Evolutionary conservation across 2,113 vertebrate genomes (phyloP).

Genomic region (Haliaeetus leucogaster): DNA sequence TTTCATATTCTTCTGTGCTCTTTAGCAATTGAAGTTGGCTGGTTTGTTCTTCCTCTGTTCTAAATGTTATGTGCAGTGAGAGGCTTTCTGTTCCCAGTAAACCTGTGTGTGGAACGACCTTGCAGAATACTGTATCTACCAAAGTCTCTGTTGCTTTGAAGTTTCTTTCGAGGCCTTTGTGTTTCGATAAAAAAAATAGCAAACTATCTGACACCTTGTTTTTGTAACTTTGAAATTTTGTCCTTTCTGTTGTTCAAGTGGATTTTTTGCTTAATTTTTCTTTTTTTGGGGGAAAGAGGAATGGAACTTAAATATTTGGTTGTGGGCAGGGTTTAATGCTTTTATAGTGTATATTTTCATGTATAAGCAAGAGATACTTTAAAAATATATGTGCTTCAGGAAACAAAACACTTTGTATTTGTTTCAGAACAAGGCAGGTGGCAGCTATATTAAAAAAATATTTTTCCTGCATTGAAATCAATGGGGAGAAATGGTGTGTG

Average conservation of each 20-base stretch:
- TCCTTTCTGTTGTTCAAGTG: background rate
- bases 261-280: background rate
- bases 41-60: conserved; percentile 56
- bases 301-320: background rate
- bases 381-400: background rate
- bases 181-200: background rate
- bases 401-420: background rate
- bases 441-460: background rate
- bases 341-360: background rate
- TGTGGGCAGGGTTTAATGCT: background rate
- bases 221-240: background rate
- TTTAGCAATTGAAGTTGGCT: conserved; percentile 17
- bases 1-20: background rate
- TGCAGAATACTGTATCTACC: background rate
- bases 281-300: background rate
- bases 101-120: background rate
- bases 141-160: background rate
- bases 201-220: background rate
- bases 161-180: background rate
- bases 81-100: conserved; percentile 5
- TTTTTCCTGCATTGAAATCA: background rate
- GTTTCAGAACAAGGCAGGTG: background rate
- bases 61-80: background rate
- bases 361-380: background rate
- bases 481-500: background rate